Percentiles rank a stretch among this genome's conserved stretches.
These are phyloP conservation scores for Drosophila tropicalis DNA, from an alignment of 1,140 invertebrate species.

Conservation along the genomic window DNA sequence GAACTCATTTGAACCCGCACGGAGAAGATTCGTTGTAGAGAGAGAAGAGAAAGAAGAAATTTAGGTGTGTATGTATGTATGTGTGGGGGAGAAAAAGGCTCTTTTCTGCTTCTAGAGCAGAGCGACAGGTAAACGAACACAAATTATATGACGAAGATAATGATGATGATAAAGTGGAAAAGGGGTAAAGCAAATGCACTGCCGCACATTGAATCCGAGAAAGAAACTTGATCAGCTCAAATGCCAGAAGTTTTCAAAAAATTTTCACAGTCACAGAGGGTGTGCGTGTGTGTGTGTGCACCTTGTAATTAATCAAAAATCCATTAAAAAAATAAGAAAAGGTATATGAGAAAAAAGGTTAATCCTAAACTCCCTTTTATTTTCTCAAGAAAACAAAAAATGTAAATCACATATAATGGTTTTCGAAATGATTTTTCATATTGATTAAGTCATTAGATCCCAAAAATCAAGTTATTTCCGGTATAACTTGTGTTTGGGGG, in stretches of 20 bases:
- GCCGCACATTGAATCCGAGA: not conserved
- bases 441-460: conserved; percentile 6
- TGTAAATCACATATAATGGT: not conserved
- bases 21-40: not conserved
- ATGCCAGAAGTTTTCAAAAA: too few species aligned
- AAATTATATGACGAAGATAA: not conserved
- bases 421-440: not conserved
- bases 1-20: conserved; percentile 70
- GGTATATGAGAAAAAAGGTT: not conserved
- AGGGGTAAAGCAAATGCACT: not conserved
- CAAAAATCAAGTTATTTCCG: conserved; percentile 7
- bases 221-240: not conserved
- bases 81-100: conserved; percentile 8
- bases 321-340: not conserved
- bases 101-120: not conserved
- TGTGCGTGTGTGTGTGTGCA: not conserved
- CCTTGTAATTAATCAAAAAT: conserved; percentile 10
- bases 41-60: not conserved
- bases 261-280: not conserved
- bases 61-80: too few species aligned
- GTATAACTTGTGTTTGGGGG: not conserved
- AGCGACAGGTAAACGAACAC: conserved; percentile 55
- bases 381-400: not conserved
- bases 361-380: not conserved
- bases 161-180: conserved; percentile 2